These are phyloP conservation scores for Macaria liturata DNA, from an alignment of 2,888 invertebrate species.

Conservation along the genomic window DNA sequence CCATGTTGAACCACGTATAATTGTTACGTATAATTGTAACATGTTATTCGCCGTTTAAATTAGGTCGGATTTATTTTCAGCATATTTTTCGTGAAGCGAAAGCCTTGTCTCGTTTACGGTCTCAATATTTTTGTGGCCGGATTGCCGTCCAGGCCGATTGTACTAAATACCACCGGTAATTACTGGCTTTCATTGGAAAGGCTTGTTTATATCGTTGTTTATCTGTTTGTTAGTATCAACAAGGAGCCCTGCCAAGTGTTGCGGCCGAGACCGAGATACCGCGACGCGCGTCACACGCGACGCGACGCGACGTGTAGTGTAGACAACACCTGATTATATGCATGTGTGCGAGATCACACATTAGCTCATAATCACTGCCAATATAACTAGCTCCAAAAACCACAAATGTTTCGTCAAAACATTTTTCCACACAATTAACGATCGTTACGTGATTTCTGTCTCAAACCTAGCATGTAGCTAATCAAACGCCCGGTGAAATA, in stretches of 20 bases:
- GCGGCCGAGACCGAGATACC: slow-evolving; percentile 40
- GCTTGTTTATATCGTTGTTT: slow-evolving; percentile 28
- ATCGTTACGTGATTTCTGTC: not conserved
- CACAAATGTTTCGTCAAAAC: slow-evolving; percentile 1
- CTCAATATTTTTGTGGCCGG: not conserved
- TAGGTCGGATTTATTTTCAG: no score
- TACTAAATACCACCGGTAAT: slow-evolving; percentile 14
- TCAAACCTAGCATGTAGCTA: slow-evolving; percentile 13
- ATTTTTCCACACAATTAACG: not conserved
- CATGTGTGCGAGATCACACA: slow-evolving; percentile 12
- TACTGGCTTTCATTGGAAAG: slow-evolving; percentile 16
- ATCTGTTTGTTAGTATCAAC: slow-evolving; percentile 33
- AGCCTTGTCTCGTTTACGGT: no score
- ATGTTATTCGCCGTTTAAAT: no score
- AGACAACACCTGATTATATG: slow-evolving; percentile 17
- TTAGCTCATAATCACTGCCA: slow-evolving; percentile 8
- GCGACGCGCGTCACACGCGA: slow-evolving; percentile 25
- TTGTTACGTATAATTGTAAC: no score
- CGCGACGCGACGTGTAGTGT: slow-evolving; percentile 30
- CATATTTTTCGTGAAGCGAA: no score
- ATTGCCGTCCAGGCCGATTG: slow-evolving; percentile 6
- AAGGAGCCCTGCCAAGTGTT: slow-evolving; percentile 45
- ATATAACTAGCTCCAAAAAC: slow-evolving; percentile 8
- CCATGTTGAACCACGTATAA: no score
- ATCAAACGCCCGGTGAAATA: slow-evolving; percentile 9